Conservation (phyloP, 1,140 invertebrate genomes). For the Tetramorium parvispinum region DNA sequence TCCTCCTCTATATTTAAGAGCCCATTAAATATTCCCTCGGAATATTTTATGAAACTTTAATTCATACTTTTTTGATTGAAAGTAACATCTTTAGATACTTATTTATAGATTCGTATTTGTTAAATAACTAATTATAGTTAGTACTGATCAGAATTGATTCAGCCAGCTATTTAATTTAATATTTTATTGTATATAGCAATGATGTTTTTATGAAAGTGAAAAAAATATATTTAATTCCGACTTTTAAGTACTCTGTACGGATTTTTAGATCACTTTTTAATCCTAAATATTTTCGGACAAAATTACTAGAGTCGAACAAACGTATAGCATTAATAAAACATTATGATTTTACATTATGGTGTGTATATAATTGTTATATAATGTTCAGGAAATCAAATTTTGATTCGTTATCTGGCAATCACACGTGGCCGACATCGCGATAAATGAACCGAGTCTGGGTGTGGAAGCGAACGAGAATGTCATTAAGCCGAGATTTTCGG, state of each 20-base stretch:
- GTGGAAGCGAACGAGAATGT: conserved; percentile 2
- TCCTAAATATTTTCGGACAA: not conserved
- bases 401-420: conserved; percentile 11
- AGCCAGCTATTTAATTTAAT: not conserved
- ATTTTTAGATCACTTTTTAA: not conserved
- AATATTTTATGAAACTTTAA: conserved; percentile 2
- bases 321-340: not conserved
- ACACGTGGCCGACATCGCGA: not conserved
- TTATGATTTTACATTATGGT: not conserved
- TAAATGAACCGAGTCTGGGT: not conserved
- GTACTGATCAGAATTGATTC: not conserved
- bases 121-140: not conserved
- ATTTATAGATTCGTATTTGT: not conserved
- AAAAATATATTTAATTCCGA: not conserved
- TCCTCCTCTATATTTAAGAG: not conserved
- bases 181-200: not conserved
- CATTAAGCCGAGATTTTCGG: conserved; percentile 23
- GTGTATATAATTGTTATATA: not conserved
- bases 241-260: not conserved
- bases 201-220: not conserved
- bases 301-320: not conserved
- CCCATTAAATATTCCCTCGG: not conserved
- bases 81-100: not conserved
- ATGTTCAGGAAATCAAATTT: conserved; percentile 21
- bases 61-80: not conserved